Percentiles rank a stretch among this genome's conserved stretches.
Conservation (phyloP, 2,113 vertebrate species). For the Asarcornis scutulata region DNA sequence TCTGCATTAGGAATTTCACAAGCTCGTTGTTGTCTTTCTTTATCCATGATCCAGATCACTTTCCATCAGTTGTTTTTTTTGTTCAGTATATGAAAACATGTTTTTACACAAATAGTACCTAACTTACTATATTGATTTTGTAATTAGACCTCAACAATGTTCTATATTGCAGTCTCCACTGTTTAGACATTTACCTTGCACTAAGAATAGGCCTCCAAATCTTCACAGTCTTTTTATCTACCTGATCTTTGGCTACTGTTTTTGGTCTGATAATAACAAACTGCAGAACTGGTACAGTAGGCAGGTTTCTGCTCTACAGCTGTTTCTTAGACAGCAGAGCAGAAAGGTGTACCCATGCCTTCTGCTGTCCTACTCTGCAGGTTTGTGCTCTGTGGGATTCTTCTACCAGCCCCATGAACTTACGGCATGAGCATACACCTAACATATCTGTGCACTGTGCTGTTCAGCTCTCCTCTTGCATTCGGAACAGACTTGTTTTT, state of each 20-base stretch:
- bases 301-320: background rate
- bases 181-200: background rate
- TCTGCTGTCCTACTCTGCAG: background rate
- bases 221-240: background rate
- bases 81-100: background rate
- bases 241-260: background rate
- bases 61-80: background rate
- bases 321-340: background rate
- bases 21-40: background rate
- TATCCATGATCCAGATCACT: background rate
- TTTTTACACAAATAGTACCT: background rate
- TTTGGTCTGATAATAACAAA: background rate
- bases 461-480: background rate
- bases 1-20: background rate
- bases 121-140: background rate
- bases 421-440: background rate
- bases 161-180: background rate
- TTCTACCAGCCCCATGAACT: background rate
- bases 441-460: background rate
- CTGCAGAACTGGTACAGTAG: background rate
- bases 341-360: background rate
- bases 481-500: background rate
- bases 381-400: background rate
- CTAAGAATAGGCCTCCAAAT: background rate
- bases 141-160: background rate